These are phyloP conservation scores for Pedionomus torquatus DNA, from an alignment of 2,113 vertebrate genomes.

Conservation along the genomic window DNA sequence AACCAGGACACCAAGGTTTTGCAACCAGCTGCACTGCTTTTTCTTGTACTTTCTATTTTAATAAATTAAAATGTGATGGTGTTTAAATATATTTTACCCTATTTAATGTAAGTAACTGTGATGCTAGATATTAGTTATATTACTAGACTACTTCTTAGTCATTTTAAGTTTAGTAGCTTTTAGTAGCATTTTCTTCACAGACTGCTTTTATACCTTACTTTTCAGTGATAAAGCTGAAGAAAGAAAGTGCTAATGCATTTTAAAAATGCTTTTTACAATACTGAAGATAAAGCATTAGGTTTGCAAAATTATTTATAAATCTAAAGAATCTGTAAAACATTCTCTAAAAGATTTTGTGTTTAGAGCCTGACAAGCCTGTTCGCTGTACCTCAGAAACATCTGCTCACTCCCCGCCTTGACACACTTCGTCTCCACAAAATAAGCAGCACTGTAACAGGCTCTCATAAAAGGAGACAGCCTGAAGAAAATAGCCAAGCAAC, in stretches of 20 bases:
- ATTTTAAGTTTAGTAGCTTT: not conserved
- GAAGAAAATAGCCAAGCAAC: not conserved
- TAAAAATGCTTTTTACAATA: not conserved
- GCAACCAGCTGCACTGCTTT: slow-evolving; percentile 48
- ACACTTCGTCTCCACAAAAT: not conserved
- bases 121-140: slow-evolving; percentile 8
- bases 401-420: not conserved
- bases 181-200: not conserved
- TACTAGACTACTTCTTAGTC: not conserved
- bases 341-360: not conserved
- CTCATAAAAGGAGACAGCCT: not conserved
- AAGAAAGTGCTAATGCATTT: not conserved
- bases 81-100: slow-evolving; percentile 47
- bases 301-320: not conserved
- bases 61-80: slow-evolving; percentile 54
- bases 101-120: slow-evolving; percentile 8
- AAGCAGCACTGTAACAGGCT: not conserved
- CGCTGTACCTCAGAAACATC: not conserved
- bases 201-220: not conserved
- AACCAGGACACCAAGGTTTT: too few relatives aligned
- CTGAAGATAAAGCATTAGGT: not conserved
- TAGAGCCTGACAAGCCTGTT: not conserved
- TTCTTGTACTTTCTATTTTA: slow-evolving; percentile 68
- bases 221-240: not conserved
- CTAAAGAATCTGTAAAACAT: not conserved